A percentile compares a stretch with the other conserved stretches of the same genome.
These are phyloP conservation scores for Crocuta crocuta DNA, from an alignment of 2,113 vertebrate species.

Conservation along the genomic window DNA sequence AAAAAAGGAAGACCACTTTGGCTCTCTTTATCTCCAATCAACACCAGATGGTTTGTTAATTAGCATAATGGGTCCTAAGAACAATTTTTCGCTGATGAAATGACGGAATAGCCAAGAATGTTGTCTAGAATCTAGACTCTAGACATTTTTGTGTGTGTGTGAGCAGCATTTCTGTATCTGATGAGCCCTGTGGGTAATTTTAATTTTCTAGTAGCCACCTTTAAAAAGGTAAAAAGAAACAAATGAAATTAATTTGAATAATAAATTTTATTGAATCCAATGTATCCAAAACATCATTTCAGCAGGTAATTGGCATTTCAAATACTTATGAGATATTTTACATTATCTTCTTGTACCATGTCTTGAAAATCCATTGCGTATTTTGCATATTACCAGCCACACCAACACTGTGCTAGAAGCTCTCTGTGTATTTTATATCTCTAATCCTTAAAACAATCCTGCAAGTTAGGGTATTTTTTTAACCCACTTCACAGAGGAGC, in stretches of 20 bases:
- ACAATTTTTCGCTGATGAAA: background rate
- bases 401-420: background rate
- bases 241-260: background rate
- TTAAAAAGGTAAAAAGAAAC: background rate
- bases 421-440: background rate
- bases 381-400: background rate
- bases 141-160: background rate
- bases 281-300: background rate
- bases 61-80: background rate
- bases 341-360: background rate
- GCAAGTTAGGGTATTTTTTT: background rate
- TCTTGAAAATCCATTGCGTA: background rate
- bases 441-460: background rate
- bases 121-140: background rate
- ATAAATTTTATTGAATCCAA: background rate
- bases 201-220: background rate
- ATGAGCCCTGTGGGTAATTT: background rate
- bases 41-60: background rate
- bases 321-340: background rate
- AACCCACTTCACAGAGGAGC: background rate
- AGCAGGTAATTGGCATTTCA: background rate
- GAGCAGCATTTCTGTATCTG: background rate
- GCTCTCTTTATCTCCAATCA: too few relatives aligned
- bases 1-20: background rate
- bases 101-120: background rate